Evolutionary conservation across 2,113 vertebrate genomes (phyloP).

Genomic region (Origma solitaria): DNA sequence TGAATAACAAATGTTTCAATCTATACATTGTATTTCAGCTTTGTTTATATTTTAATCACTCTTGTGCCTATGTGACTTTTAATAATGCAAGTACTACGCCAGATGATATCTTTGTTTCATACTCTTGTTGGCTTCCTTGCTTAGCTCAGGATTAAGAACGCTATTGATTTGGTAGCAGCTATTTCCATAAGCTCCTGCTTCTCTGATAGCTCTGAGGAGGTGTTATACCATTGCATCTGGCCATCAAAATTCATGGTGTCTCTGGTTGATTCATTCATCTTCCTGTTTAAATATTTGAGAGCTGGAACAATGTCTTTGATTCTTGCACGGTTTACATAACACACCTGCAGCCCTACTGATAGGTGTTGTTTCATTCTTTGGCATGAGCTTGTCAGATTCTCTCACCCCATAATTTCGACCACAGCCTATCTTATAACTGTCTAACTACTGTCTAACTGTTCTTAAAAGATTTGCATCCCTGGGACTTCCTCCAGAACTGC

Average conservation of each 20-base stretch:
- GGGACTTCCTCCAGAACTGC: neutral
- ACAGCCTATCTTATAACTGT: neutral
- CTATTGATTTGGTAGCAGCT: neutral
- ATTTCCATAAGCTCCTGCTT: neutral
- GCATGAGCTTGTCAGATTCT: neutral
- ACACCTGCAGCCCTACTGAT: neutral
- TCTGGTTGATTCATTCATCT: neutral
- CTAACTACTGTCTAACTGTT: neutral
- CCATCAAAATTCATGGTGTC: neutral
- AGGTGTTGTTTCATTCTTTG: neutral
- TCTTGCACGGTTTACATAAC: neutral
- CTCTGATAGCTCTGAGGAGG: neutral
- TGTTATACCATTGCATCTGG: accelerated
- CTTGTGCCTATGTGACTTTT: neutral
- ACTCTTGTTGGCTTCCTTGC: neutral
- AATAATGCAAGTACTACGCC: neutral
- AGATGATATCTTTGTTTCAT: neutral
- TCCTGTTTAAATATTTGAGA: neutral
- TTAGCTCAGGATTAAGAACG: neutral
- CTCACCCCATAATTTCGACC: neutral
- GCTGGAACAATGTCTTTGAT: neutral
- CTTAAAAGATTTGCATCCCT: neutral
- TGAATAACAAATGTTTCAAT: neutral
- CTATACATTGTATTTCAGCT: neutral
- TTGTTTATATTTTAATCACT: neutral